Conservation (phyloP, 2,888 invertebrate genomes). For the Meliscaeva auricollis region DNA sequence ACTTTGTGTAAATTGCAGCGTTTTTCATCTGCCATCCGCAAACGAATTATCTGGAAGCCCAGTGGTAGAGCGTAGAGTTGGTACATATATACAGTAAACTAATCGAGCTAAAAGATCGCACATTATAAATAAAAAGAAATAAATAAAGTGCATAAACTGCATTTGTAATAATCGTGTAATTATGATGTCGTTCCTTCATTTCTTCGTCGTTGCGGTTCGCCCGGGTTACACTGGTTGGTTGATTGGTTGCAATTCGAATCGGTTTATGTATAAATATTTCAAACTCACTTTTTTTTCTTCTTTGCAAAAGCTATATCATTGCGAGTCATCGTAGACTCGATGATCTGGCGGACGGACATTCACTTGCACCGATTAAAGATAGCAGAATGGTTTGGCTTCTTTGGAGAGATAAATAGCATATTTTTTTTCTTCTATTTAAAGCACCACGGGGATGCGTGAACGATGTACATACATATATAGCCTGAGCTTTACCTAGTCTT, state of each 20-base stretch:
- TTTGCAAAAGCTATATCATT: slow-evolving; percentile 52
- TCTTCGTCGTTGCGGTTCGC: slow-evolving; percentile 8
- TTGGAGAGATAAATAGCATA: slow-evolving; percentile 18
- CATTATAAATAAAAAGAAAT: slow-evolving; percentile 60
- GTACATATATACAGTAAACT: slow-evolving; percentile 31
- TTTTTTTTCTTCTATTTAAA: slow-evolving; percentile 5
- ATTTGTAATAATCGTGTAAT: slow-evolving; percentile 75
- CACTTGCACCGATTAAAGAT: slow-evolving; percentile 72
- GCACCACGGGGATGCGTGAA: slow-evolving; percentile 56
- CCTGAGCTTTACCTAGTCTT: not conserved
- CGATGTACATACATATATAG: slow-evolving; percentile 12
- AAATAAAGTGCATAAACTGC: slow-evolving; percentile 47
- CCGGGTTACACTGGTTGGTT: slow-evolving; percentile 10
- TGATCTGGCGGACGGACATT: slow-evolving; percentile 63
- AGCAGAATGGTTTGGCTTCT: slow-evolving; percentile 69
- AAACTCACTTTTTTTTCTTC: not conserved
- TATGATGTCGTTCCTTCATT: slow-evolving; percentile 68
- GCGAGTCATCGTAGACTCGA: slow-evolving; percentile 50
- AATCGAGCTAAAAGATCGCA: slow-evolving; percentile 59
- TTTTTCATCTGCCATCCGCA: slow-evolving; percentile 65
- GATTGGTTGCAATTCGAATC: slow-evolving; percentile 43
- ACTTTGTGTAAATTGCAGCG: slow-evolving; percentile 67
- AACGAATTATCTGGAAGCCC: slow-evolving; percentile 37
- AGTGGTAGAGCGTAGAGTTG: not conserved
- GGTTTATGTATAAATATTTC: slow-evolving; percentile 25